Conservation (phyloP, 2,113 vertebrate genomes). For the Cnemophilus loriae region DNA sequence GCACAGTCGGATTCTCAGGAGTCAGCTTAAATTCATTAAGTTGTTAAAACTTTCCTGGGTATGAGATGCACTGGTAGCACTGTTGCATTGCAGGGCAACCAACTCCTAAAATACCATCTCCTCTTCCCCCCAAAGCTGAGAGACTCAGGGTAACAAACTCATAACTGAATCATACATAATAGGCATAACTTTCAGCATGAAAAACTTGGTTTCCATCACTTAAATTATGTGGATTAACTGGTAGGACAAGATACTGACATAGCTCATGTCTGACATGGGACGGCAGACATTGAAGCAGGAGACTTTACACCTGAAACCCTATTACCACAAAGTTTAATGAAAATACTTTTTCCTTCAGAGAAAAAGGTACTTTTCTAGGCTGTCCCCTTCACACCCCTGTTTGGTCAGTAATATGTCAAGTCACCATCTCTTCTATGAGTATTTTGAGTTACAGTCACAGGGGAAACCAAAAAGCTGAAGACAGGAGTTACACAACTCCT, state of each 20-base stretch:
- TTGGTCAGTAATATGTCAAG: neutral
- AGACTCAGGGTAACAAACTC: neutral
- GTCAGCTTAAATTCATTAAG: conserved; percentile 21
- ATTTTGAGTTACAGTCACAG: neutral
- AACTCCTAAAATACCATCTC: neutral
- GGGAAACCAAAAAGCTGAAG: neutral
- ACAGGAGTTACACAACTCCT: neutral
- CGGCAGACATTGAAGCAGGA: rapidly evolving
- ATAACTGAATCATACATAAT: neutral
- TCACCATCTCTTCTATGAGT: neutral
- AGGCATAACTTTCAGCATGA: neutral
- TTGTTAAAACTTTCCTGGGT: neutral
- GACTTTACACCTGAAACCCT: neutral
- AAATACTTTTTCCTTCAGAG: neutral
- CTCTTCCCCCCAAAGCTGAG: neutral
- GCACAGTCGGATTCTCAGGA: neutral
- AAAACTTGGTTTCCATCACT: neutral
- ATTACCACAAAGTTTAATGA: neutral
- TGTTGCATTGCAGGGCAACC: neutral
- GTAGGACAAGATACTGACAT: neutral
- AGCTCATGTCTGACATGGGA: neutral
- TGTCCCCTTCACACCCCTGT: neutral
- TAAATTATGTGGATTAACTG: neutral
- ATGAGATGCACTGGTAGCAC: neutral
- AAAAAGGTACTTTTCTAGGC: neutral